These are phyloP conservation scores for Tyrannus savana DNA, from an alignment of 2,113 vertebrate species.

Conservation along the genomic window DNA sequence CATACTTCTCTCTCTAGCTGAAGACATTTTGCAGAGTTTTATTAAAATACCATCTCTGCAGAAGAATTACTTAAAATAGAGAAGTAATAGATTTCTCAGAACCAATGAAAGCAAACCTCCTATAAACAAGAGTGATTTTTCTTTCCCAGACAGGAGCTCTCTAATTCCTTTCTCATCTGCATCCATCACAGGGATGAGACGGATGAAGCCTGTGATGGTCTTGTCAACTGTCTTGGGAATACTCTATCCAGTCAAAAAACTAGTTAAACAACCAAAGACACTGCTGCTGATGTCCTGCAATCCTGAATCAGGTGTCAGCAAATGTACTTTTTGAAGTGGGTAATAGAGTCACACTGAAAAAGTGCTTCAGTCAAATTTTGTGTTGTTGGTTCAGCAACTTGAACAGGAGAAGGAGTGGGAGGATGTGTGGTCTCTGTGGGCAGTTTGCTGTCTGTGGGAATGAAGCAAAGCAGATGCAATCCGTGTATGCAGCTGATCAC, in stretches of 20 bases:
- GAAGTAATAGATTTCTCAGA: slow-evolving; percentile 6
- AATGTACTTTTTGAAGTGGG: background rate
- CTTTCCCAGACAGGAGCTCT: background rate
- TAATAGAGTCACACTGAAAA: background rate
- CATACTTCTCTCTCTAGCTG: background rate
- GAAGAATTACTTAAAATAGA: slow-evolving; percentile 5
- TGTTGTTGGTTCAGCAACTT: background rate
- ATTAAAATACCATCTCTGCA: slow-evolving; percentile 46
- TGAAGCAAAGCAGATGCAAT: slow-evolving; percentile 30
- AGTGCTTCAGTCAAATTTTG: background rate
- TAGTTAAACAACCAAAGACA: background rate
- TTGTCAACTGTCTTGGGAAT: background rate
- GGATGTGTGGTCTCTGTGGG: background rate
- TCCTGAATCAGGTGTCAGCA: background rate
- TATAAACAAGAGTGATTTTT: background rate
- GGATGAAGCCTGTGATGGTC: background rate
- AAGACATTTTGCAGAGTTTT: slow-evolving; percentile 49
- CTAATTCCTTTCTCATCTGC: slow-evolving; percentile 1
- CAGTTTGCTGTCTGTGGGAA: background rate
- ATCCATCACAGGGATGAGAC: background rate
- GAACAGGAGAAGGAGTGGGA: background rate
- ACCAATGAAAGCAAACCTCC: background rate
- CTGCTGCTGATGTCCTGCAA: background rate
- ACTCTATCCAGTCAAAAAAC: background rate
- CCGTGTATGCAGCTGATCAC: background rate